phyloP scores from a whole-genome alignment of 2,888 invertebrate genomes.

The Netelia fuscicornis region DNA sequence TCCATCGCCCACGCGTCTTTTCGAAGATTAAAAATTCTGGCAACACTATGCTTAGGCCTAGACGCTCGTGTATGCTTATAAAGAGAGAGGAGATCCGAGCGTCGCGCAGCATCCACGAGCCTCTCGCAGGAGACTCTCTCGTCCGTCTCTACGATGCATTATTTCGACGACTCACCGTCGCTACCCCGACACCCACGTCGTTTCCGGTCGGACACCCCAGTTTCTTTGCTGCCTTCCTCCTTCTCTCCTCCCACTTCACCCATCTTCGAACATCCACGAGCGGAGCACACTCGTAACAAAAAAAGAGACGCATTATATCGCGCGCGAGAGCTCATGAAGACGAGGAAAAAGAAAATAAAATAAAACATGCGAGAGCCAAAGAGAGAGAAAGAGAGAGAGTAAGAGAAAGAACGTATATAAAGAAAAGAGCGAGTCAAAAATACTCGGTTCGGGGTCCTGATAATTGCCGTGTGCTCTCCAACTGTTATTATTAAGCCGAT shows the following conservation, averaged over 20 bases:
- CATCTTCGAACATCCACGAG: conserved; percentile 59
- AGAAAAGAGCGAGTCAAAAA: conserved; percentile 74
- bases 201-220: conserved; percentile 73
- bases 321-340: conserved; percentile 66
- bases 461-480: conserved; percentile 84
- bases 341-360: conserved; percentile 64
- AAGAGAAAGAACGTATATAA: conserved; percentile 65
- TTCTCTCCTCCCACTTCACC: conserved; percentile 52
- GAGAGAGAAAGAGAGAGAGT: conserved; percentile 66
- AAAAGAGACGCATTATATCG: conserved; percentile 69
- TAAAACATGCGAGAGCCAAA: conserved; percentile 14
- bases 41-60: conserved; percentile 52
- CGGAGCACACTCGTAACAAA: conserved; percentile 61
- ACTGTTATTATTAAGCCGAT: conserved; percentile 85
- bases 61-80: conserved; percentile 26
- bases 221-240: conserved; percentile 63
- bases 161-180: conserved; percentile 73
- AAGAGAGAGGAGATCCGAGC: conserved; percentile 22
- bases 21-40: conserved; percentile 52
- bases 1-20: conserved; percentile 59
- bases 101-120: conserved; percentile 23
- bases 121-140: conserved; percentile 46
- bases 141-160: conserved; percentile 65
- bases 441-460: conserved; percentile 76
- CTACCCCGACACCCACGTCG: conserved; percentile 78